These are phyloP conservation scores for Callionymus lyra DNA, from an alignment of 2,113 vertebrate species.

Conservation along the genomic window DNA sequence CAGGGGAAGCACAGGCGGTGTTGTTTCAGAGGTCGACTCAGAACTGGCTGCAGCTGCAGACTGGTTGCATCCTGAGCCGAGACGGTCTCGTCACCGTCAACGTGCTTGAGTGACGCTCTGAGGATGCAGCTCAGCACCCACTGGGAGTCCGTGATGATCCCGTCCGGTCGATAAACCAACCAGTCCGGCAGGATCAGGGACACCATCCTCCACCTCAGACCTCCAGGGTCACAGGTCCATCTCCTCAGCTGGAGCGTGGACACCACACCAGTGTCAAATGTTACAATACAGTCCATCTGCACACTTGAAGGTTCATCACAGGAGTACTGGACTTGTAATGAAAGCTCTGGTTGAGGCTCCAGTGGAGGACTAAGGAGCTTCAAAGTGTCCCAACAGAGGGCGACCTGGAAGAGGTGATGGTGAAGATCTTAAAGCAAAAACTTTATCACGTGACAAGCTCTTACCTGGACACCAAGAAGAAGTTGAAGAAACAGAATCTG, in stretches of 20 bases:
- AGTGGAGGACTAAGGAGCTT: slow-evolving; percentile 59
- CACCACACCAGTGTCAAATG: slow-evolving; percentile 46
- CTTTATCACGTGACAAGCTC: not conserved
- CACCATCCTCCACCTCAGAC: slow-evolving; percentile 22
- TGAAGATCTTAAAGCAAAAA: no score
- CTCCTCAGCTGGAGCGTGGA: slow-evolving; percentile 33
- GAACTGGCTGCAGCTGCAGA: slow-evolving; percentile 42
- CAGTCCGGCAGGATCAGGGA: slow-evolving; percentile 63
- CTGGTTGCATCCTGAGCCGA: slow-evolving; percentile 28
- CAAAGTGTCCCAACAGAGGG: slow-evolving; percentile 35
- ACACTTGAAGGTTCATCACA: slow-evolving; percentile 49
- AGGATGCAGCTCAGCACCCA: slow-evolving; percentile 50
- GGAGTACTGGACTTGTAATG: slow-evolving; percentile 49
- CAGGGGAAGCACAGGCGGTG: slow-evolving; percentile 56
- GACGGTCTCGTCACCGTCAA: slow-evolving; percentile 5
- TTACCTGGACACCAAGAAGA: slow-evolving; percentile 39
- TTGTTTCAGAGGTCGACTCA: slow-evolving; percentile 58
- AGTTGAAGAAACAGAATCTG: slow-evolving; percentile 15
- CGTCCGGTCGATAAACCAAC: slow-evolving; percentile 68
- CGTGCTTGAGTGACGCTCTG: slow-evolving; percentile 32
- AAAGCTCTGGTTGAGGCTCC: slow-evolving; percentile 32
- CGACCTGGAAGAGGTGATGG: slow-evolving; percentile 27
- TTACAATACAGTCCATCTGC: slow-evolving; percentile 52
- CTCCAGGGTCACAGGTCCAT: slow-evolving; percentile 59
- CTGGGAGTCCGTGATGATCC: slow-evolving; percentile 40